Evolutionary conservation across 35 echinoderm and acorn worm species (phyloP).

Genomic region (Holothuria glaberrima): DNA sequence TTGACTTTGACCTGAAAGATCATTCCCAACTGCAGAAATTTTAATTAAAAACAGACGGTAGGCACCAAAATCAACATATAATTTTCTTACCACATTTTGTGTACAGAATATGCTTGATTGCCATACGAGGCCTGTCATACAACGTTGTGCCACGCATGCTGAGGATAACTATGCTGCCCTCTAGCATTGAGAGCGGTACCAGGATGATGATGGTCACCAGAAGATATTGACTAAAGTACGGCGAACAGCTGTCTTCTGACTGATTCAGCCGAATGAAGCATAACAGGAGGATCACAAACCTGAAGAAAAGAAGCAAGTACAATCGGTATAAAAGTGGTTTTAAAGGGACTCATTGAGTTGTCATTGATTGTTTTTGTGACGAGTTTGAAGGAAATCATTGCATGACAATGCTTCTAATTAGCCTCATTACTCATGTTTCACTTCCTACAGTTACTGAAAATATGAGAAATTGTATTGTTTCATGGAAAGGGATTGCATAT

Average conservation of each 20-base stretch:
- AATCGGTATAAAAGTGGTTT: no score
- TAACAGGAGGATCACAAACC: conserved; percentile 53
- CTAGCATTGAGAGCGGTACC: conserved; percentile 42
- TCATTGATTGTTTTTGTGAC: no score
- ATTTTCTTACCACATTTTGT: conserved; percentile 67
- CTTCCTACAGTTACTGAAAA: no score
- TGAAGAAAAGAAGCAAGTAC: not conserved
- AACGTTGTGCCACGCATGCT: conserved; percentile 81
- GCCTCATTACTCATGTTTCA: no score
- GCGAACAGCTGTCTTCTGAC: conserved; percentile 34
- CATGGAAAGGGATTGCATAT: no score
- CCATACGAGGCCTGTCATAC: conserved; percentile 71
- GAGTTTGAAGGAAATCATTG: no score
- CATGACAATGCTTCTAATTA: no score
- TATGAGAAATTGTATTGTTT: no score
- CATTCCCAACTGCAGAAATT: no score
- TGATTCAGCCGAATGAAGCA: conserved; percentile 36
- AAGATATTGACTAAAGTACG: conserved; percentile 61
- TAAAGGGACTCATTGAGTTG: no score
- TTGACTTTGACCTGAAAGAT: no score
- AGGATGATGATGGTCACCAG: conserved; percentile 70
- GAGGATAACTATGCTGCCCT: conserved; percentile 68
- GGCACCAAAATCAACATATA: not conserved
- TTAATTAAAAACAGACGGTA: no score
- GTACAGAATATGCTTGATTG: conserved; percentile 74